A percentile compares a stretch with the other conserved stretches of the same genome.
Conservation (phyloP, 1,140 invertebrate species). For the Tetraneura akinire region DNA sequence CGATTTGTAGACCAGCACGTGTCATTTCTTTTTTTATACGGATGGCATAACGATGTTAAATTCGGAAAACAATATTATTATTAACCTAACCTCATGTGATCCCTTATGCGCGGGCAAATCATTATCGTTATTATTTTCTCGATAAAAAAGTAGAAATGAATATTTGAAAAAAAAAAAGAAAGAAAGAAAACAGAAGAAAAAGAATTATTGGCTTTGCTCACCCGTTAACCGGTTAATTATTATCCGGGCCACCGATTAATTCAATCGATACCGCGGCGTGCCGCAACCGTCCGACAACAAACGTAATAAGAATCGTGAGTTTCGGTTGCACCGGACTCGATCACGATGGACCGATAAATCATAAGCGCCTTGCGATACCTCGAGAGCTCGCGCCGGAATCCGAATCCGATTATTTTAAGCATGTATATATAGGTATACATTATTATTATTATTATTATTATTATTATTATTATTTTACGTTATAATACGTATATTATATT, state of each 20-base stretch:
- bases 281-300: not conserved
- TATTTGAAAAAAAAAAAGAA: too few species aligned
- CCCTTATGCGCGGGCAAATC: too few species aligned
- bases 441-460: conserved; percentile 25
- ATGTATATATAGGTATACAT: not conserved
- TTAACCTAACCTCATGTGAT: too few species aligned
- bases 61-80: too few species aligned
- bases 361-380: conserved; percentile 29
- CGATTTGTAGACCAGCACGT: too few species aligned
- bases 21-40: too few species aligned
- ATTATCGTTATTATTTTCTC: too few species aligned
- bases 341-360: conserved; percentile 47
- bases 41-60: too few species aligned
- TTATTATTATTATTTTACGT: conserved; percentile 1
- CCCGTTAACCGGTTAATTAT: conserved; percentile 50
- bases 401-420: too few species aligned
- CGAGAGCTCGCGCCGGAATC: not conserved
- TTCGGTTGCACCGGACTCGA: conserved; percentile 45
- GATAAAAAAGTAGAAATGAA: too few species aligned
- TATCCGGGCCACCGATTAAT: conserved; percentile 43
- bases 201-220: not conserved
- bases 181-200: too few species aligned
- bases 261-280: conserved; percentile 10
- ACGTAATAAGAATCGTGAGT: conserved; percentile 49
- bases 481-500: not conserved